phyloP scores from a whole-genome alignment of 2,888 invertebrate species.

The Chloroclystis v-ata region DNA sequence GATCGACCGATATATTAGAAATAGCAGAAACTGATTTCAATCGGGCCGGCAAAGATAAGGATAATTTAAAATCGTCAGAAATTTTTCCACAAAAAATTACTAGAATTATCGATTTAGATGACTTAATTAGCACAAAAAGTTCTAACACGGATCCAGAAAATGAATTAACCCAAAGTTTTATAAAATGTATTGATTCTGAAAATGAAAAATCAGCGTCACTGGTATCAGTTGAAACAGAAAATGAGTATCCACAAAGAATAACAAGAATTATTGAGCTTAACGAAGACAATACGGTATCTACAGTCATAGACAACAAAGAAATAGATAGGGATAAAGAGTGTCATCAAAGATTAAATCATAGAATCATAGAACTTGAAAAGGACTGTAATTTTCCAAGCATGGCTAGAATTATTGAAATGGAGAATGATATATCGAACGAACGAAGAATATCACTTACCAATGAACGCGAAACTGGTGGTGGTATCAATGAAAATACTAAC shows the following conservation, averaged over 20 bases:
- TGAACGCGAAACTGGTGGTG: constrained; percentile 71
- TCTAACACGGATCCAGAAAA: constrained; percentile 50
- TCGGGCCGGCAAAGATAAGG: constrained; percentile 38
- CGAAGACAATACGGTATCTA: constrained; percentile 62
- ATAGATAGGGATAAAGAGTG: constrained; percentile 54
- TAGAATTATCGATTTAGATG: constrained; percentile 69
- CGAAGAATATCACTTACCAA: constrained; percentile 69
- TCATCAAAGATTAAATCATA: constrained; percentile 56
- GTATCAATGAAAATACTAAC: constrained; percentile 49
- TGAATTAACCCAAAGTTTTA: constrained; percentile 64
- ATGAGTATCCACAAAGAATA: constrained; percentile 59
- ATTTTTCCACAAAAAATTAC: constrained; percentile 65
- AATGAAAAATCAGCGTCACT: constrained; percentile 52
- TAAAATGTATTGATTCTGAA: constrained; percentile 68
- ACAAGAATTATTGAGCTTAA: constrained; percentile 66
- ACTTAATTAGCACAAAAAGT: constrained; percentile 45
- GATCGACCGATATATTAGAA: constrained; percentile 54
- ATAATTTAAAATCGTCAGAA: constrained; percentile 46
- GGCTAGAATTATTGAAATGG: constrained; percentile 74
- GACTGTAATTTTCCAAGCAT: constrained; percentile 67
- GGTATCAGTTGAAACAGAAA: constrained; percentile 47
- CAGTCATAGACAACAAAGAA: constrained; percentile 53
- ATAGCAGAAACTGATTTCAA: constrained; percentile 42
- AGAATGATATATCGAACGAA: constrained; percentile 73
- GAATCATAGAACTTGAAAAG: constrained; percentile 64